Base-by-base conservation (phyloP, 2,113 vertebrate genomes). In the Chlamydotis undulata region DNA sequence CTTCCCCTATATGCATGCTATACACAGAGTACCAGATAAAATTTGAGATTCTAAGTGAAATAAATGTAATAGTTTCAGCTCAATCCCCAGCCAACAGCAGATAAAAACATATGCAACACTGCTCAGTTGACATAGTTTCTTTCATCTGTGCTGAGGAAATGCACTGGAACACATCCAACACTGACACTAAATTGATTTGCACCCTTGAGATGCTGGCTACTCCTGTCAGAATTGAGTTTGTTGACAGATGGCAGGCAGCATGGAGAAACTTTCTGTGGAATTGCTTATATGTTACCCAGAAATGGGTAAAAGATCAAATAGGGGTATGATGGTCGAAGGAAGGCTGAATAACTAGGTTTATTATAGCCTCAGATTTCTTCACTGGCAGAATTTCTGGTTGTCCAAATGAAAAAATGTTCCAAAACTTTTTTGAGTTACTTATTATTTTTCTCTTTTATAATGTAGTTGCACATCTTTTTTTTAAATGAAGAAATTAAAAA, bases 141-240 rank as follows among this genome's bases (percentile, higher is more conserved):
- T 94, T 94, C 89, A 95, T 95, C 90, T 95, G 93, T 83, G 92
- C 90, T 95, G 91, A 95, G 90, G 94, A 97, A 97, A 97, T 79
- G 77, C 87, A 88, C 75, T 98, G 98, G 94, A 97, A 93, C 41
- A 80, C 57, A 87, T 96, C 97, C 97, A 98, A 74, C 25, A 50
- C 56, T 91, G 89, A 94, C 83, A 96, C 92, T 96, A 97, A 97
- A 97, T 98, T 97, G 96, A 96, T 98, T 97, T 96, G 96, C 96
- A 98, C 93, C 82, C 96, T 87, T 97, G 92, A 97, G 93, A 97
- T 96, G 83, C 95, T 97, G 96, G 86, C 94, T 97, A 93, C 87
- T 98, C 83, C 91, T 98, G 94, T 94, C 95, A 97, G 87, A 92
- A 96, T 75, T 95, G 68, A 97, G 90, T 97, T 96, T 97, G 83